Percentiles rank a stretch among this genome's conserved stretches.
These are phyloP conservation scores for Drosophila biarmipes DNA, from an alignment of 1,140 invertebrate species.

Conservation along the genomic window DNA sequence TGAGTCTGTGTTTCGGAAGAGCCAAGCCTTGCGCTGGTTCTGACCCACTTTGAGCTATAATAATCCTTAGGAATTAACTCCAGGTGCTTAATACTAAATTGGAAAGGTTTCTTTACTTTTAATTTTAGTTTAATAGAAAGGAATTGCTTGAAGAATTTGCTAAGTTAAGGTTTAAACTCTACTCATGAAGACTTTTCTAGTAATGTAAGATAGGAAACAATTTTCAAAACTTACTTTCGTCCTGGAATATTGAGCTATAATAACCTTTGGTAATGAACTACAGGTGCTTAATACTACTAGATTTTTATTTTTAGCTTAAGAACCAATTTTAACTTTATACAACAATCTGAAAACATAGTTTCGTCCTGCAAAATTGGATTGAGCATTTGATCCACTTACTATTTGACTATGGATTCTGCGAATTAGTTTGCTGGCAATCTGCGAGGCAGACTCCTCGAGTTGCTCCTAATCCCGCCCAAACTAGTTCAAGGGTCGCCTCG, in stretches of 20 bases:
- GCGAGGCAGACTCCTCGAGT: constrained; percentile 6
- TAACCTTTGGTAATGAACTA: no score
- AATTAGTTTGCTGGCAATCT: constrained; percentile 24
- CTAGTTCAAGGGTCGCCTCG: constrained; percentile 44
- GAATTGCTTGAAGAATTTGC: no score
- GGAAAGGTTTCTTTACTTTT: background rate
- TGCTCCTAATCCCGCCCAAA: constrained; percentile 52
- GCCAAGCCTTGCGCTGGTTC: background rate
- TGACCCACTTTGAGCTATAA: background rate
- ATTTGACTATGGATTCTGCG: constrained; percentile 20
- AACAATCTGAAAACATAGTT: no score
- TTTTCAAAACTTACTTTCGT: no score
- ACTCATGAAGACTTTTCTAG: no score
- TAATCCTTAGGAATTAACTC: background rate
- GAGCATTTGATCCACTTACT: background rate
- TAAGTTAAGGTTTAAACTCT: no score
- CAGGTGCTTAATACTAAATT: background rate
- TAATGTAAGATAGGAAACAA: no score
- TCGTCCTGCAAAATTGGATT: background rate
- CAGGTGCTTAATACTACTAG: no score
- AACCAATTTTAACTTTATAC: no score
- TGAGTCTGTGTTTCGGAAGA: background rate
- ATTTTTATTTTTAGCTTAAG: no score
- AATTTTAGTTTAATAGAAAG: no score
- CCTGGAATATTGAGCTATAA: no score